Evolutionary conservation across 2,113 vertebrate species (phyloP), one percentile per base, ranked within the genome.

Genomic region (Alosa alosa): DNA sequence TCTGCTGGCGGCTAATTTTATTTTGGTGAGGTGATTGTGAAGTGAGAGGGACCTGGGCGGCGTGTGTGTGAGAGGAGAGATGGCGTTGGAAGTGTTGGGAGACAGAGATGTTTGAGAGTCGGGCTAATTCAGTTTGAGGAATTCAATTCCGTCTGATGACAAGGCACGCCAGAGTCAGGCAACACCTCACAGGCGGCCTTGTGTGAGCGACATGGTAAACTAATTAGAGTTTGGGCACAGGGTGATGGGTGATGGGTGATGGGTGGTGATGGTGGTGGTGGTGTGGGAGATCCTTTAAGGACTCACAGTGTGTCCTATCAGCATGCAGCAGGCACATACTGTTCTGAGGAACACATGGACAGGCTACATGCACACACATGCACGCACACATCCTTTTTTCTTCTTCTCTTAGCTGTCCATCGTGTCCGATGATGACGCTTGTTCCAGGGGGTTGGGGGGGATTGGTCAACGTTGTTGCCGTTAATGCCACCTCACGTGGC

Each of bases 101-200:
- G 72, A 78, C 31, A 17, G 60, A 25, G 13, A 36, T 39, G 72
- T 39, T 36, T 78, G 72, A 78, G 72, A 36, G 13, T 11, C 72
- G 4, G 20, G 18, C 15, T 82, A 83, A 86, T 83, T 82, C 41
- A 36, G 41, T 86, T 86, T 82, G 10, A 47, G 17, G 55, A 83
- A 86, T 86, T 72, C 41, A 83, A 68, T 86, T 82, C 68, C 6
- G 57, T 36, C 81, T 83, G 68, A 86, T 86, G 81, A 81, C 57
- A 86, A 18, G 57, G 36, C 39, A 57, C 55, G 44, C 50, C 39
- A 3, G 31, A 81, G 60, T 52, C 83, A 55, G 57, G 64, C 72
- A 17, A 78, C 72, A 78, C 44, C n/a, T 47, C 45, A 81, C 13
- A 84, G 45, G 52, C 17, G 72, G 0, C 4, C 72, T 64, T 47